Conservation (phyloP, 2,113 vertebrate genomes). For the Microcebus griseorufus region DNA sequence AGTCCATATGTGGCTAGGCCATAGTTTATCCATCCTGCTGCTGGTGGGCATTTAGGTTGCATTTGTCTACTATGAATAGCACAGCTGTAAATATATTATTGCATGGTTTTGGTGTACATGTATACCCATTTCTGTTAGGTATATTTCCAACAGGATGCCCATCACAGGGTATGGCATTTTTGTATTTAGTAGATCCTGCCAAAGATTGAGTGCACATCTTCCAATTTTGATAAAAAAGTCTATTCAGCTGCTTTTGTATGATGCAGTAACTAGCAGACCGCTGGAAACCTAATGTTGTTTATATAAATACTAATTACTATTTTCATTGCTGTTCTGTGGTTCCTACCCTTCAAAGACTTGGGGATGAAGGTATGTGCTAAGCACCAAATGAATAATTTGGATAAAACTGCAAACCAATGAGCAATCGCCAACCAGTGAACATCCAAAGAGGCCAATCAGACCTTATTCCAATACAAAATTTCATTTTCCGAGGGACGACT, state of each 20-base stretch:
- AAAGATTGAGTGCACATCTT: background rate
- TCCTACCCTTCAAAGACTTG: background rate
- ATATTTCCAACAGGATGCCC: background rate
- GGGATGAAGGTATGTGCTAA: background rate
- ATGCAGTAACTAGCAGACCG: background rate
- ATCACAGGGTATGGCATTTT: too few relatives aligned
- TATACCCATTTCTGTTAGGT: background rate
- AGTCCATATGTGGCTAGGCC: background rate
- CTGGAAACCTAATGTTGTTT: conserved; percentile 6
- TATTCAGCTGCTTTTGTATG: background rate
- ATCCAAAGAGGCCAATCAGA: background rate
- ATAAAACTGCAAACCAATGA: background rate
- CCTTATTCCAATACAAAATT: background rate
- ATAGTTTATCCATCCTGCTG: background rate
- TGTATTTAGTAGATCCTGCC: background rate
- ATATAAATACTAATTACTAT: background rate
- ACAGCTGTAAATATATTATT: background rate
- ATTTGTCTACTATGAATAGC: background rate
- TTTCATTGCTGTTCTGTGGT: background rate
- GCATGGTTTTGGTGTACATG: background rate
- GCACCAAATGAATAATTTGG: background rate
- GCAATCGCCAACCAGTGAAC: background rate
- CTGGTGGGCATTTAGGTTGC: background rate
- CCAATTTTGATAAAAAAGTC: background rate
- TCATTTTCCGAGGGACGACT: background rate